Conservation (phyloP, 2,113 vertebrate genomes). For the Hypocryptadius cinnamomeus region DNA sequence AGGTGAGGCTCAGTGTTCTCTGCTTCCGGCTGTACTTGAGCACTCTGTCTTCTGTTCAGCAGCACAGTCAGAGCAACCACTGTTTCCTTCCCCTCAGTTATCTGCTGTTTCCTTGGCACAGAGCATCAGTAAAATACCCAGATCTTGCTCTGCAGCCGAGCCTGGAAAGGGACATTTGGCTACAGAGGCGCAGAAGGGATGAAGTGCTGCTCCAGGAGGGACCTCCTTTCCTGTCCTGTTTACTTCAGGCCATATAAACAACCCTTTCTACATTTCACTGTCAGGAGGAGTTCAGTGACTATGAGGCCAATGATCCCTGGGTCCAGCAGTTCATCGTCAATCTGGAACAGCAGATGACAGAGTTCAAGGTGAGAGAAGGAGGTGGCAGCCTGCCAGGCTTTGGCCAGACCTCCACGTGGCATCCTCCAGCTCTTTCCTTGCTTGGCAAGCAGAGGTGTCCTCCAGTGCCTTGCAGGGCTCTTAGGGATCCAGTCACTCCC, state of each 20-base stretch:
- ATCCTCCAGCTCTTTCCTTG: not conserved
- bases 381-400: not conserved
- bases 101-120: not conserved
- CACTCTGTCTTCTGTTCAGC: not conserved
- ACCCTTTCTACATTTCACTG: not conserved
- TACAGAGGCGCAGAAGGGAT: not conserved
- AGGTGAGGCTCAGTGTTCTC: conserved; percentile 71
- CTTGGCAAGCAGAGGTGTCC: not conserved
- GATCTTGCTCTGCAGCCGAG: not conserved
- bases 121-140: not conserved
- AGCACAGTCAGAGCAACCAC: not conserved
- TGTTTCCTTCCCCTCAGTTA: not conserved
- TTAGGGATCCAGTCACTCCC: not conserved
- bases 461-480: not conserved
- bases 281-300: conserved; percentile 96
- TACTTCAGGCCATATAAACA: not conserved
- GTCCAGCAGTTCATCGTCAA: conserved; percentile 96
- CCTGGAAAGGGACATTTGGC: not conserved
- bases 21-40: not conserved
- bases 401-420: not conserved
- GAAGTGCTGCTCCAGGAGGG: not conserved
- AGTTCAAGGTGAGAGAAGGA: conserved; percentile 86
- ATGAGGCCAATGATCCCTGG: conserved; percentile 97
- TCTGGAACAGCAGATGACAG: conserved; percentile 92
- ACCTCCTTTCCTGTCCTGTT: not conserved